Evolutionary conservation across 1,140 invertebrate genomes (phyloP), one percentile per base, ranked within the genome.

Genomic region (Aphelinus certus): DNA sequence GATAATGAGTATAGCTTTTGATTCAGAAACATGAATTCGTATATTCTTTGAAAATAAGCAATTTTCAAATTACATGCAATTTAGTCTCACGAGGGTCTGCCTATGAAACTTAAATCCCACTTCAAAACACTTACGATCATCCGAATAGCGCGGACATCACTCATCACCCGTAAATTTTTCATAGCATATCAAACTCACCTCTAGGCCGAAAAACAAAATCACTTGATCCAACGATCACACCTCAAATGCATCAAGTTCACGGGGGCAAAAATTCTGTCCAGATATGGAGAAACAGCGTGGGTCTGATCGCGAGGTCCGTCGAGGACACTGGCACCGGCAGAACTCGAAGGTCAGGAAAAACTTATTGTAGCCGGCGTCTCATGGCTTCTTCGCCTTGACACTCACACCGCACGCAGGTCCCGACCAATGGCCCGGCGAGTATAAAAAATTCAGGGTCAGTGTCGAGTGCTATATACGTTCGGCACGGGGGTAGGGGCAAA

Each of bases 391-490:
- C 42, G 10, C 57, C 42, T 73, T 66, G 68, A 70, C 68, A 65
- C 62, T 64, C 47, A 42, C 51, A 26, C 46, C 26, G 61, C 3
- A 48, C 2, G 7, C 9, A 49, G 51, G 7, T 42, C n/a, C 0
- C 55, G 43, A 57, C 55, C 70, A 43, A 63, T 48, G 4, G 45
- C 49, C 9, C 1, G 73, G 46, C 46, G 51, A 63, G 42, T 75
- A 63, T 77, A 63, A 79, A 79, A 79, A 79, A 76, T 66, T 73
- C 51, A 71, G 53, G 75, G 63, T 62, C 68, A 62, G 62, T 57
- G 53, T 64, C 65, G 62, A 49, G 9, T 56, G 68, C 73, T 78
- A 76, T 79, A 77, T 79, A 79, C 73, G 57, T 51, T 4, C 42
- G 47, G 3, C 7, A 42, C 26, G 2, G 46, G 46, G 75, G 78